Evolutionary conservation across 2,113 vertebrate genomes (phyloP).

Genomic region (Tragelaphus imberbis): DNA sequence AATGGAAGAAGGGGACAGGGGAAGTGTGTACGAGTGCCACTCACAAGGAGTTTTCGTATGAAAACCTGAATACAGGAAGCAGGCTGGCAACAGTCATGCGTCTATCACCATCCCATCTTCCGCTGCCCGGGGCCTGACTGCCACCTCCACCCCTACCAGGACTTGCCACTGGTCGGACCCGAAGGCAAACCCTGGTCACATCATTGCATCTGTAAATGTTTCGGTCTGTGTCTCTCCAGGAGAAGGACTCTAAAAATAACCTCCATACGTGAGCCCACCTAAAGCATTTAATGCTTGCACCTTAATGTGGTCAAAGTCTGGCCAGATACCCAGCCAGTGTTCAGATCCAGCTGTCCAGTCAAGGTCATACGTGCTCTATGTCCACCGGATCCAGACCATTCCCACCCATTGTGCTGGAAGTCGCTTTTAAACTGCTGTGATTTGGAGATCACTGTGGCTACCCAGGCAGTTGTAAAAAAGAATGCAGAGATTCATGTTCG

Average conservation of each 20-base stretch:
- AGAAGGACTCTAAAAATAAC: neutral
- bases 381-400: neutral
- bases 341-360: neutral
- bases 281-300: neutral
- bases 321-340: neutral
- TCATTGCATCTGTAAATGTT: neutral
- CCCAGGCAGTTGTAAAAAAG: neutral
- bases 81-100: neutral
- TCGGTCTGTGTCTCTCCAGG: neutral
- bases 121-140: accelerated
- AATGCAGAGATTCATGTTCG: accelerated
- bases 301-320: neutral
- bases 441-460: neutral
- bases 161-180: neutral
- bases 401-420: neutral
- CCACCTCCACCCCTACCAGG: neutral
- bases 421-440: neutral
- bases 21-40: accelerated
- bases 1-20: neutral
- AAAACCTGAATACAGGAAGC: neutral
- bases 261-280: neutral
- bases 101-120: neutral
- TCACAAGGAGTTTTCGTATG: neutral
- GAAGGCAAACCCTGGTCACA: neutral
- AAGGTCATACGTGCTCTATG: neutral